phyloP scores from a whole-genome alignment of 2,888 invertebrate genomes.

The Lochmaea capreae region DNA sequence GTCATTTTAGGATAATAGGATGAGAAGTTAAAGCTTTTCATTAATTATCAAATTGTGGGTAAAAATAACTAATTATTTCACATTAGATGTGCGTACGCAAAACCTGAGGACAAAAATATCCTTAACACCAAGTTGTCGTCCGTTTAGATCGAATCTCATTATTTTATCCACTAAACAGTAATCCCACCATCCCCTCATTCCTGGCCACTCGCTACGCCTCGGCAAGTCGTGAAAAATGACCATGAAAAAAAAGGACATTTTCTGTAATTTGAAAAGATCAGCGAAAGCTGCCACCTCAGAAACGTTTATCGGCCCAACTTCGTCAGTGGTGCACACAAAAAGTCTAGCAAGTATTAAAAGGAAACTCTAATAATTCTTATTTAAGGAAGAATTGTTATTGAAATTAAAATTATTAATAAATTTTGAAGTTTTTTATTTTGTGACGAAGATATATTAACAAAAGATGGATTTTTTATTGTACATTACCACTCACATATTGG shows the following conservation, averaged over 20 bases:
- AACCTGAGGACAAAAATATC: not conserved
- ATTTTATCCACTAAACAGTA: constrained; percentile 22
- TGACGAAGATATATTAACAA: too few relatives aligned
- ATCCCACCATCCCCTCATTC: not conserved
- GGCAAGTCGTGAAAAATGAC: constrained; percentile 38
- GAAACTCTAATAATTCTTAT: not conserved
- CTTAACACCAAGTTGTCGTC: not conserved
- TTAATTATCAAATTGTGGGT: too few relatives aligned
- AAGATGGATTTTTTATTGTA: too few relatives aligned
- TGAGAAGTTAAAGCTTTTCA: too few relatives aligned
- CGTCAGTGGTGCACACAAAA: constrained; percentile 25
- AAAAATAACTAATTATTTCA: too few relatives aligned
- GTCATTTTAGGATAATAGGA: too few relatives aligned
- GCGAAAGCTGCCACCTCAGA: constrained; percentile 35
- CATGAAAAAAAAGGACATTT: constrained; percentile 37
- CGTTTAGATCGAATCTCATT: constrained; percentile 25
- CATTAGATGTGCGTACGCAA: too few relatives aligned
- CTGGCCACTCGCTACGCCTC: not conserved
- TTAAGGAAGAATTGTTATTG: not conserved
- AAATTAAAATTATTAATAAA: too few relatives aligned
- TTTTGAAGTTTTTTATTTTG: too few relatives aligned
- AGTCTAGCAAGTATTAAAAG: not conserved
- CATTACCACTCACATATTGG: too few relatives aligned
- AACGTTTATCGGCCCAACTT: constrained; percentile 44
- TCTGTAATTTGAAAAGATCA: constrained; percentile 44